Conservation (phyloP, 2,113 vertebrate species). For the Anguilla japonica region DNA sequence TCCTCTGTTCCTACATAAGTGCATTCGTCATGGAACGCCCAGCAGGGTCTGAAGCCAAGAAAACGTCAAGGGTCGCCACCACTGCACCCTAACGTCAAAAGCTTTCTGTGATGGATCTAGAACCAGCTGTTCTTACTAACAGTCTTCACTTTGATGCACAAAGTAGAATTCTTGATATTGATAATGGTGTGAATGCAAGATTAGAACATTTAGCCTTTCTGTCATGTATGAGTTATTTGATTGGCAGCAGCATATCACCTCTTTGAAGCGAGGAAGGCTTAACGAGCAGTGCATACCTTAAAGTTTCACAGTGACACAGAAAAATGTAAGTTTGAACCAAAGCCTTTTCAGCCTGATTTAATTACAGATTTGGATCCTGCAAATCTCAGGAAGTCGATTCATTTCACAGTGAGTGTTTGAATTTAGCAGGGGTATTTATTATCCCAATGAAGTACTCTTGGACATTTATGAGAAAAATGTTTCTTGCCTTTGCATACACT, state of each 20-base stretch:
- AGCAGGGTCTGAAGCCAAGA: background rate
- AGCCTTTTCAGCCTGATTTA: background rate
- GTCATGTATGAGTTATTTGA: background rate
- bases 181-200: background rate
- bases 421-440: background rate
- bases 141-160: background rate
- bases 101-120: background rate
- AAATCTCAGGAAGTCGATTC: background rate
- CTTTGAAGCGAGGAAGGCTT: background rate
- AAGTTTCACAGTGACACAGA: background rate
- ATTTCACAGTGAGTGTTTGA: background rate
- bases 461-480: background rate
- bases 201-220: background rate
- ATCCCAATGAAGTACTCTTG: background rate
- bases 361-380: background rate
- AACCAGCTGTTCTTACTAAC: background rate
- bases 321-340: background rate
- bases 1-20: background rate
- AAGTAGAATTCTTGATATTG: background rate
- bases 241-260: background rate
- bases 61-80: background rate
- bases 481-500: background rate
- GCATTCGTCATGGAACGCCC: background rate
- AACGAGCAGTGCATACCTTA: background rate
- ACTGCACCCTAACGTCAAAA: background rate